Conservation (phyloP, 2,888 invertebrate genomes). For the Galerucella nymphaeae region DNA sequence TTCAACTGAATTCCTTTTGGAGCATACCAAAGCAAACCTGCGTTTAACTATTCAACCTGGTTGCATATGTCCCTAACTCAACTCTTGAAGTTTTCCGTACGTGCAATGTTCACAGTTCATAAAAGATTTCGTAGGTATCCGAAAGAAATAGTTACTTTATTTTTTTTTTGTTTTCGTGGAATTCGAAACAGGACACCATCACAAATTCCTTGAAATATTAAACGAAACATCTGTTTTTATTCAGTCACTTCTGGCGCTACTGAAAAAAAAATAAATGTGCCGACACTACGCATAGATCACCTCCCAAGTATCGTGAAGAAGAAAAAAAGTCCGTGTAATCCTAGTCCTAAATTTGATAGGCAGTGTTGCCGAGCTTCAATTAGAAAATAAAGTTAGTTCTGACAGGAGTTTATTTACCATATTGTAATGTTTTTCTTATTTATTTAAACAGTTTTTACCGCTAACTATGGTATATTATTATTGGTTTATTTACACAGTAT, state of each 20-base stretch:
- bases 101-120: not conserved
- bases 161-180: slow-evolving; percentile 16
- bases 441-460: no score
- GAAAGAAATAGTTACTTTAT: not conserved
- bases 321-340: not conserved
- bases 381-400: no score
- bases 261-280: slow-evolving; percentile 20
- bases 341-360: not conserved
- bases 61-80: no score
- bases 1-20: no score
- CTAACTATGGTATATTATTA: no score
- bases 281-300: slow-evolving; percentile 13
- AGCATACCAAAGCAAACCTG: no score
- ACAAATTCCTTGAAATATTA: slow-evolving; percentile 24
- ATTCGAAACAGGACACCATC: slow-evolving; percentile 23
- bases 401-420: no score
- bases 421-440: no score
- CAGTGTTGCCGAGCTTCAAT: not conserved
- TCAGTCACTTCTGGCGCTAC: slow-evolving; percentile 24
- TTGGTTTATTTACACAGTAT: no score
- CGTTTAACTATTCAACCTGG: no score
- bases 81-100: not conserved
- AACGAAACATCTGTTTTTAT: slow-evolving; percentile 25
- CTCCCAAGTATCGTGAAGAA: slow-evolving; percentile 3
- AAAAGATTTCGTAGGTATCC: not conserved